Conservation (phyloP, 2,888 invertebrate genomes). For the Amorpha juglandis region DNA sequence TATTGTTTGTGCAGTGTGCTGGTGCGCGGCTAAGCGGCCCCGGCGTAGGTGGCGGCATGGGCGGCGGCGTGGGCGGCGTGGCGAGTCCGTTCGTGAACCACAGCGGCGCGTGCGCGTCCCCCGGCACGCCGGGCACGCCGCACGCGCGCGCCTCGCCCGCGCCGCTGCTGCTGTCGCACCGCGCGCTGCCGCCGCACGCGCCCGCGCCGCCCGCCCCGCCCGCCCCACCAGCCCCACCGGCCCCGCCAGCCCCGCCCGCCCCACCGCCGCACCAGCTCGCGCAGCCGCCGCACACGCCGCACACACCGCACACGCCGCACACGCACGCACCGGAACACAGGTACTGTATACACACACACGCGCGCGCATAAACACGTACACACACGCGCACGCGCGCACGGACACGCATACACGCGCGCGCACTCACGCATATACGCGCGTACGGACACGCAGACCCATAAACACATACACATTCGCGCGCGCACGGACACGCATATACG, state of each 20-base stretch:
- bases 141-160: conserved; percentile 71
- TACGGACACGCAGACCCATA: too few relatives aligned
- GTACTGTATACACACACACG: too few relatives aligned
- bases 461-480: too few relatives aligned
- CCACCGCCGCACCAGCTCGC: conserved; percentile 53
- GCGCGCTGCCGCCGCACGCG: conserved; percentile 60
- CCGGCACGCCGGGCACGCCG: conserved; percentile 74
- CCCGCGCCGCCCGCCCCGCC: conserved; percentile 48
- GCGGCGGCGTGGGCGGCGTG: conserved; percentile 68
- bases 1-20: conserved; percentile 26
- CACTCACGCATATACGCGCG: too few relatives aligned
- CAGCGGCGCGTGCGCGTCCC: conserved; percentile 49
- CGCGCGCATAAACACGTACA: too few relatives aligned
- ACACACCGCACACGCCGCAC: conserved; percentile 44
- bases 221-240: conserved; percentile 63
- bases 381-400: too few relatives aligned
- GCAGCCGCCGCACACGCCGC: conserved; percentile 66
- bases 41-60: conserved; percentile 67
- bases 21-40: conserved; percentile 52
- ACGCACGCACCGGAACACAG: conserved; percentile 36
- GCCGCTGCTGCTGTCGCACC: conserved; percentile 43
- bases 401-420: too few relatives aligned
- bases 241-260: conserved; percentile 62
- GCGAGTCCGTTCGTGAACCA: conserved; percentile 85
- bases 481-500: too few relatives aligned